These are phyloP conservation scores for Parazoanthus darwini DNA, from an alignment of 92 coral and sea anemone genomes.

Conservation along the genomic window DNA sequence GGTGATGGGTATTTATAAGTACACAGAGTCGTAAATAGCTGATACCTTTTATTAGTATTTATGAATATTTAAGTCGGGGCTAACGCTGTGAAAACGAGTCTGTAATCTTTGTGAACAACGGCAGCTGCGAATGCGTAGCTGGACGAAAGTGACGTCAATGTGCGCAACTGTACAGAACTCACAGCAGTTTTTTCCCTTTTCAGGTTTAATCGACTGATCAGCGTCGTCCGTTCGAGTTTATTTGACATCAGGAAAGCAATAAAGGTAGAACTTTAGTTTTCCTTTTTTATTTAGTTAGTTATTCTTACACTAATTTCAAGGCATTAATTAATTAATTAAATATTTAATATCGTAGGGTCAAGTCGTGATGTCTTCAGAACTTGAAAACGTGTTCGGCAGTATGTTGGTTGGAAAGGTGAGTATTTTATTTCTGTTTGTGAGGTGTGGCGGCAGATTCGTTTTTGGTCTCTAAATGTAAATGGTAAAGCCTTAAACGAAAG, in stretches of 20 bases:
- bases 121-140: no score
- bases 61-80: no score
- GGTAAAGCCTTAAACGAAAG: no score
- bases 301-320: neutral
- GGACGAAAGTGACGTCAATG: no score
- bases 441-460: no score
- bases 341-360: conserved; percentile 77
- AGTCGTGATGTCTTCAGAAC: conserved; percentile 97
- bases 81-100: no score
- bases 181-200: neutral
- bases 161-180: neutral
- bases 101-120: no score
- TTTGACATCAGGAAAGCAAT: conserved; percentile 85
- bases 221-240: conserved; percentile 92
- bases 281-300: no score
- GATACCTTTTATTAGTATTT: no score
- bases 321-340: neutral
- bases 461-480: no score
- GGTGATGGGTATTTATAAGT: no score
- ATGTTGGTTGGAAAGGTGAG: conserved; percentile 97
- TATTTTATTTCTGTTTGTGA: neutral
- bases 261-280: conserved; percentile 58
- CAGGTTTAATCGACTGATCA: conserved; percentile 87
- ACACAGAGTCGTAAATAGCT: no score
- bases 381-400: conserved; percentile 95